Base-by-base conservation (phyloP, 2,113 vertebrate species). In the Lynx canadensis region DNA sequence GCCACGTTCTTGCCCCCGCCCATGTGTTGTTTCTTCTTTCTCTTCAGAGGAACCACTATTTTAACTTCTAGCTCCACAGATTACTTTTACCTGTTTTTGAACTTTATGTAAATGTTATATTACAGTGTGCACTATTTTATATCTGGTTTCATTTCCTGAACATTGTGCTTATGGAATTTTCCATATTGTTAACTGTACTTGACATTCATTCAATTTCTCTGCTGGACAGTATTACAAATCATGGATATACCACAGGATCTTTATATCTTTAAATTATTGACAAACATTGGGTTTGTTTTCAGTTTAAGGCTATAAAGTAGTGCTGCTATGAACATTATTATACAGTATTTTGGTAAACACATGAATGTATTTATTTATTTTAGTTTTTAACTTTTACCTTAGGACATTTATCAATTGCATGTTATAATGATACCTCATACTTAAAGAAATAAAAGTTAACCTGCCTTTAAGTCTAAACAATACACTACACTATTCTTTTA, bases 391-490 rank as follows among this genome's bases (percentile, higher is more conserved):
- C 83, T 83, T 91, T 83, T 86, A 55, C 38, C 13, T 97, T 79
- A 55, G 21, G n/a, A 73, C 88, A 91, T 55, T 80, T 87, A 88
- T 27, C 23, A 5, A 68, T 78, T 92, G 63, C 38, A 87, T 63
- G 55, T 84, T 88, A 73, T 52, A 95, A 81, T 45, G 25, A 27
- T 31, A 76, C 2, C 85, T 90, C 27, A 83, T 87, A 63, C 19
- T 68, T 86, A 91, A 81, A 69, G 33, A 95, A 27, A 38, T 89
- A 29, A 80, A 94, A 74, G 19, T 60, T 45, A 87, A 78, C 23
- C n/a, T n/a, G 27, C 63, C 65, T 88, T 97, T 76, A 89, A 95
- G 76, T 78, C 78, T 93, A 82, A 93, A 82, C 18, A 89, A 89
- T 81, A 79, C 27, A 82, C 25, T 89, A 68, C 4, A 55, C 55